phyloP scores from a whole-genome alignment of 35 echinoderm and acorn worm species.

The Ophiothrix spiculata region DNA sequence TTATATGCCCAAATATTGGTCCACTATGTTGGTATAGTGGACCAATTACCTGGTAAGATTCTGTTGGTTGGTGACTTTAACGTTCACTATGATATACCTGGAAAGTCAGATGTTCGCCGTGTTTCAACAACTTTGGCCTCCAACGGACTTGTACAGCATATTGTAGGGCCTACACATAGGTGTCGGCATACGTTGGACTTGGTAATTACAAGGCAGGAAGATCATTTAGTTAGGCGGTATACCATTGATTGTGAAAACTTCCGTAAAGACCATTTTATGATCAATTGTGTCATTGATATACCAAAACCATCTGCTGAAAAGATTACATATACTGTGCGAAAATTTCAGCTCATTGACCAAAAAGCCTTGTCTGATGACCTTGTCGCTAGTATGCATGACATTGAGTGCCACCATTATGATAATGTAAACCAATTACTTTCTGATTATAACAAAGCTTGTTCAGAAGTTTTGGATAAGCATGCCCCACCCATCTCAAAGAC shows the following conservation, averaged over 20 bases:
- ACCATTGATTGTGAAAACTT: neutral
- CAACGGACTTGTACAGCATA: slow-evolving; percentile 1
- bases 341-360: neutral
- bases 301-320: neutral
- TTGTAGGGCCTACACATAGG: slow-evolving; percentile 15
- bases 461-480: neutral
- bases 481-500: neutral
- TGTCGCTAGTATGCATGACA: neutral
- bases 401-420: neutral
- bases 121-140: neutral
- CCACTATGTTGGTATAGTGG: neutral
- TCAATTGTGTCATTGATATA: neutral
- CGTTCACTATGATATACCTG: neutral
- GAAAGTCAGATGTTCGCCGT: neutral
- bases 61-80: slow-evolving; percentile 48
- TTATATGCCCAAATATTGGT: too few relatives aligned
- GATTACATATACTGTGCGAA: neutral
- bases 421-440: neutral
- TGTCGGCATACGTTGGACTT: neutral
- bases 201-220: neutral
- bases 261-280: slow-evolving; percentile 1
- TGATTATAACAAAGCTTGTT: neutral
- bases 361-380: neutral
- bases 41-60: slow-evolving; percentile 17
- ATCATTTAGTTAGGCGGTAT: neutral